Percentiles rank a stretch among this genome's conserved stretches.
Conservation (phyloP, 2,113 vertebrate species). For the Pluvianellus socialis region DNA sequence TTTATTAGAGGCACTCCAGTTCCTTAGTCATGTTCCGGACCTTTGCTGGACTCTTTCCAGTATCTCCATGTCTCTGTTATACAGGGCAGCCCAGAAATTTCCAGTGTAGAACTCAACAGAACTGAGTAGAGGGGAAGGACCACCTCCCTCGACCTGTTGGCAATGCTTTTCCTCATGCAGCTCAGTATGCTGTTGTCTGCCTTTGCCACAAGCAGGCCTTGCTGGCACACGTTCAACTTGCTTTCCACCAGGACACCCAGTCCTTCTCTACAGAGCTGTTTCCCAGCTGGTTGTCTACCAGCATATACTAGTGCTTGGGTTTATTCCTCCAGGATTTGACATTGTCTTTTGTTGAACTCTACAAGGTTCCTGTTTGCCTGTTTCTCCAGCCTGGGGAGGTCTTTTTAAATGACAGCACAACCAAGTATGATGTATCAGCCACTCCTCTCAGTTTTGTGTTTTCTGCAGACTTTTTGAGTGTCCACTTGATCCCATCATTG, state of each 20-base stretch:
- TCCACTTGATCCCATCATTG: background rate
- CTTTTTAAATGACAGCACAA: background rate
- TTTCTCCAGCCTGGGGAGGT: background rate
- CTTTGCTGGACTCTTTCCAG: background rate
- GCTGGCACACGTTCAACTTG: background rate
- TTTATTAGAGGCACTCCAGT: background rate
- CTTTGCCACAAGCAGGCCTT: background rate
- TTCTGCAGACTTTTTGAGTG: background rate
- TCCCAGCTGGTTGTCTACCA: background rate
- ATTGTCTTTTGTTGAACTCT: background rate
- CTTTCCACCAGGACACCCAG: background rate
- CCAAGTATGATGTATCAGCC: background rate
- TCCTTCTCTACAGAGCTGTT: background rate
- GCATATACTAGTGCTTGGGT: background rate
- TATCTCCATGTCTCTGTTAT: background rate
- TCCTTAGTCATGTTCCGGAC: background rate
- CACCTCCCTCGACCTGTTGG: background rate
- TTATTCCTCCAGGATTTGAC: background rate
- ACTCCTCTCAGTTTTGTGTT: background rate
- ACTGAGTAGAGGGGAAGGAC: background rate
- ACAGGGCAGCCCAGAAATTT: background rate
- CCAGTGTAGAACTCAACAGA: background rate
- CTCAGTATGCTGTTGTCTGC: background rate
- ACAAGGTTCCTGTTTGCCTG: background rate
- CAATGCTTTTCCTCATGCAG: background rate